Percentiles rank a stretch among this genome's conserved stretches.
Evolutionary conservation across 2,113 vertebrate genomes (phyloP).

Genomic region (Solenodon paradoxus): DNA sequence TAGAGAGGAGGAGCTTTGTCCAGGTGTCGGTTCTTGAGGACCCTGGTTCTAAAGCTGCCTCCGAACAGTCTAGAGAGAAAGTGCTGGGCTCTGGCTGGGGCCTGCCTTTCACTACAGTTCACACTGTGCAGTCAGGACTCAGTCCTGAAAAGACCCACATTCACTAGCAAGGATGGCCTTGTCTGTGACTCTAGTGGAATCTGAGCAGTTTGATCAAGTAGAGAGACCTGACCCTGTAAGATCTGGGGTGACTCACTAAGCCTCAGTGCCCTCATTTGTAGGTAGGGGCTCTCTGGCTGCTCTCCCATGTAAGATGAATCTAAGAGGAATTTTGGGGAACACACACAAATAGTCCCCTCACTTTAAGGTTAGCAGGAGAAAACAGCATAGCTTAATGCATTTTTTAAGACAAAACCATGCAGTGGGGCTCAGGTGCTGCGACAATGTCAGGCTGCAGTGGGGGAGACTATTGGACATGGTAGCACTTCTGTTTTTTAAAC

Average conservation of each 20-base stretch:
- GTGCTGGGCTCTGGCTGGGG: background rate
- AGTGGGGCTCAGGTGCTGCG: background rate
- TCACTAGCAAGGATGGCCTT: background rate
- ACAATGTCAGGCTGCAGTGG: conserved; percentile 17
- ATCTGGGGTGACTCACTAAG: background rate
- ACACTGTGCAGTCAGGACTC: background rate
- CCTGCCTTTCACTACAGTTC: background rate
- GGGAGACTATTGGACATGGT: background rate
- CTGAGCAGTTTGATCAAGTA: background rate
- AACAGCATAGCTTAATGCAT: background rate
- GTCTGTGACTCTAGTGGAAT: background rate
- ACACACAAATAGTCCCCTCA: background rate
- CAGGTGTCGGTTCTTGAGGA: background rate
- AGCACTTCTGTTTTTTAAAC: conserved; percentile 64
- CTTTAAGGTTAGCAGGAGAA: conserved; percentile 5
- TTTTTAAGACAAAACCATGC: background rate
- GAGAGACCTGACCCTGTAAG: background rate
- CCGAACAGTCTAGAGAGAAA: too few species aligned
- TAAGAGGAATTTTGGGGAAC: conserved; percentile 37
- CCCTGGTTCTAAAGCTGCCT: background rate
- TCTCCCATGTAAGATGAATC: background rate
- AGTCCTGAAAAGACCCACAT: background rate
- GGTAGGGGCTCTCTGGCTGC: background rate
- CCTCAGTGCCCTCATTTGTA: background rate
- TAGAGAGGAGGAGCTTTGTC: too few species aligned